Conservation (phyloP, 2,113 vertebrate species). For the pig (Sus scrofa) region DNA sequence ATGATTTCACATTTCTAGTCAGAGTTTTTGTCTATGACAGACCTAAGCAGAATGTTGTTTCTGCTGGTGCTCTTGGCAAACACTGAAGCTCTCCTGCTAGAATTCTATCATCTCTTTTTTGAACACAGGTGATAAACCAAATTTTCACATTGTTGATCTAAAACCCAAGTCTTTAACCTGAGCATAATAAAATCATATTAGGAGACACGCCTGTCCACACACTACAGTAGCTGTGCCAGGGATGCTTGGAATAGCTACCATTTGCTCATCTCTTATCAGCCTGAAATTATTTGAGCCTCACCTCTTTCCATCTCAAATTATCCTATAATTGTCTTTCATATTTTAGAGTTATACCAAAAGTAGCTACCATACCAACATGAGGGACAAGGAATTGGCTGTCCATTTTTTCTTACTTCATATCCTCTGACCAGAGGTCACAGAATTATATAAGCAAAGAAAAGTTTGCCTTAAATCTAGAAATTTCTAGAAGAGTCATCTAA, state of each 20-base stretch:
- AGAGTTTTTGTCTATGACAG: slow-evolving; percentile 44
- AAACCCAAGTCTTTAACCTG: slow-evolving; percentile 71
- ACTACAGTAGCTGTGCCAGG: slow-evolving; percentile 56
- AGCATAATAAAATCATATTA: slow-evolving; percentile 71
- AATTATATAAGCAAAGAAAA: slow-evolving; percentile 28
- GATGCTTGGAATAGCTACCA: slow-evolving; percentile 74
- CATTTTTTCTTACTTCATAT: slow-evolving; percentile 45
- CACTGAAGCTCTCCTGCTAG: slow-evolving; percentile 48
- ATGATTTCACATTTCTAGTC: slow-evolving; percentile 32
- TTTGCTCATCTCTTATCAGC: slow-evolving; percentile 81
- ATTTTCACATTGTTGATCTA: slow-evolving; percentile 66
- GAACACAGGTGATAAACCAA: slow-evolving; percentile 69
- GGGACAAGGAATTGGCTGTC: background rate
- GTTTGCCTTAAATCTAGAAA: background rate
- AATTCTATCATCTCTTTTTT: slow-evolving; percentile 70
- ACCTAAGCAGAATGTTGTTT: slow-evolving; percentile 56
- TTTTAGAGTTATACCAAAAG: slow-evolving; percentile 73
- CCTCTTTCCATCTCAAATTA: slow-evolving; percentile 84
- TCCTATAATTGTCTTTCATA: slow-evolving; percentile 75
- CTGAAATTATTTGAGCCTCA: slow-evolving; percentile 83
- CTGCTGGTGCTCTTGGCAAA: slow-evolving; percentile 57
- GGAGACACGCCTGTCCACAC: slow-evolving; percentile 69
- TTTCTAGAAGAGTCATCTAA: background rate
- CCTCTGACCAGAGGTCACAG: slow-evolving; percentile 1
- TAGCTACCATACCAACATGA: slow-evolving; percentile 74